A percentile compares a stretch with the other conserved stretches of the same genome.
Evolutionary conservation across 2,113 vertebrate genomes (phyloP).

Genomic region (Calidris pygmaea): DNA sequence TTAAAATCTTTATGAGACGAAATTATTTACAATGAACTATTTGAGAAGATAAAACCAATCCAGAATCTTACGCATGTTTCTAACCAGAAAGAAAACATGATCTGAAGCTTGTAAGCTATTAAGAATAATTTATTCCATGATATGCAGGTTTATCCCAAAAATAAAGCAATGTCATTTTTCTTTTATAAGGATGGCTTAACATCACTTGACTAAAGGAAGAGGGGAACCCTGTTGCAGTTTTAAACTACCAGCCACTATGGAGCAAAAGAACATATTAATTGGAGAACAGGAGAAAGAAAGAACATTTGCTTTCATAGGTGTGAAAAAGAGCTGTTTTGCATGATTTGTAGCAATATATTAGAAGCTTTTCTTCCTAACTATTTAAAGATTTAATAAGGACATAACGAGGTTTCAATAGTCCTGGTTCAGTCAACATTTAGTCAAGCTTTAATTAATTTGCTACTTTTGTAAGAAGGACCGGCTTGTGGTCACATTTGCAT

Average conservation of each 20-base stretch:
- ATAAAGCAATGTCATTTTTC: not conserved
- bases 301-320: not conserved
- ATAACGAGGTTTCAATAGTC: not conserved
- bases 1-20: not conserved
- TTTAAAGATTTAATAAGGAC: not conserved
- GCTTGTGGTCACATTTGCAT: not conserved
- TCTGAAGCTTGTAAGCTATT: not conserved
- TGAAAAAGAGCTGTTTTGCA: not conserved
- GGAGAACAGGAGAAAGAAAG: not conserved
- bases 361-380: not conserved
- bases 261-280: not conserved
- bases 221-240: not conserved
- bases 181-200: not conserved
- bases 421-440: not conserved
- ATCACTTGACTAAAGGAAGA: not conserved
- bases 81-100: not conserved
- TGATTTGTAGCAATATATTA: not conserved
- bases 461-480: slow-evolving; percentile 29
- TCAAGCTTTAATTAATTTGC: not conserved
- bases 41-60: not conserved
- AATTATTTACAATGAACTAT: not conserved
- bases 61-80: not conserved
- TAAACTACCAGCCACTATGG: not conserved
- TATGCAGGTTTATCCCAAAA: not conserved
- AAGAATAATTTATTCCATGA: not conserved